Base-by-base conservation (phyloP, 2,113 vertebrate species). In the Engraulis encrasicolus region DNA sequence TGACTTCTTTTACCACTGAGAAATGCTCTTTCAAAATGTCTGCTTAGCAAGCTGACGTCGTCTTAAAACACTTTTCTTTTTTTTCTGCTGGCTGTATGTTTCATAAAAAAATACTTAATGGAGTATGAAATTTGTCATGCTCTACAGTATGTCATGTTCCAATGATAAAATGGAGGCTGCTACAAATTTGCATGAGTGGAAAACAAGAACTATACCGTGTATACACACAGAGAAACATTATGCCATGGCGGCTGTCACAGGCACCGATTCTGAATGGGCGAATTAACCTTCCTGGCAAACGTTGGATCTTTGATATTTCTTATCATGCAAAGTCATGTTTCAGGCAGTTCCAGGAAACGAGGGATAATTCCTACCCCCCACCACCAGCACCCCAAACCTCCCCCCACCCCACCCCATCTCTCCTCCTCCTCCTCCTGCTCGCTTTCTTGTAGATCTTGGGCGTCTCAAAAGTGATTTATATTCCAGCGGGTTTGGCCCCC, bases 321-420 rank as follows among this genome's bases (percentile, higher is more conserved):
- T 74, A 74, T 74, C 66, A 74, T 74, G 66, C 66, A 74, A 74
- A 74, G 66, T 74, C 66, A 74, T 74, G 66, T 34, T 74, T 31
- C 66, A 74, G 66, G 66, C 66, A 36, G 66, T 74, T 74, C 66
- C 12, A 15, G 66, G 66, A 74, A 74, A 15, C 15, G 27, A 74
- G 31, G 23, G 27, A 74, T 74, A 36, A 74, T 87, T 37, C 45
- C 23, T 78, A 52, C 14, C 77, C 48, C 82, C 19, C 18, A 9
- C 27, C 15, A 11, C 0, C 83, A 31, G 85, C 77, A 84, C 61
- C 50, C 34, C 78, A 20, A 37, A 6, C 48, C 79, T n/a, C n/a
- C n/a, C n/a, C n/a, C n/a, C n/a, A n/a, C n/a, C n/a, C n/a, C n/a
- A n/a, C n/a, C n/a, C n/a, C n/a, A n/a, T n/a, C n/a, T n/a, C n/a